phyloP scores from a whole-genome alignment of 2,888 invertebrate species.

The Dromius quadrimaculatus region DNA sequence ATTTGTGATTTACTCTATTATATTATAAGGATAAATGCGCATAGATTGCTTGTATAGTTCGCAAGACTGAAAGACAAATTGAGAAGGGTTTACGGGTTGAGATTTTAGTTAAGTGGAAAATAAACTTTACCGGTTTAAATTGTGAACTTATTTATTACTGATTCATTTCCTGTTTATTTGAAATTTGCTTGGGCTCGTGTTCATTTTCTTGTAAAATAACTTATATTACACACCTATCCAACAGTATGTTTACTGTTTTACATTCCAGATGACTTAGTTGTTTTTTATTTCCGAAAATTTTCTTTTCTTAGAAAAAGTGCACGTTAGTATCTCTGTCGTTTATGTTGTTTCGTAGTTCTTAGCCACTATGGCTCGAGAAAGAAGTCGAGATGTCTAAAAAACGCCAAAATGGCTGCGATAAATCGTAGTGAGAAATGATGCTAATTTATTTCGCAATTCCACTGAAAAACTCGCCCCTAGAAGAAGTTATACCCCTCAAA shows the following conservation, averaged over 20 bases:
- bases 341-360: not conserved
- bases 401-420: conserved; percentile 63
- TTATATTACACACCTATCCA: too few species aligned
- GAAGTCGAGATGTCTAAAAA: conserved; percentile 55
- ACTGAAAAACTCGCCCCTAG: conserved; percentile 60
- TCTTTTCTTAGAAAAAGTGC: too few species aligned
- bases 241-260: too few species aligned
- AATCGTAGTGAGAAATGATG: conserved; percentile 64
- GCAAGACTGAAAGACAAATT: conserved; percentile 27
- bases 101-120: not conserved
- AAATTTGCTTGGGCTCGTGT: too few species aligned
- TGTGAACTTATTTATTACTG: not conserved
- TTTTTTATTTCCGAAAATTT: too few species aligned
- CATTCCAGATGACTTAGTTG: too few species aligned
- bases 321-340: conserved; percentile 1
- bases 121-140: not conserved
- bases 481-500: conserved; percentile 35
- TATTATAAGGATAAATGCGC: conserved; percentile 21
- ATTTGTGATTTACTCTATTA: conserved; percentile 46
- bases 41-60: conserved; percentile 12
- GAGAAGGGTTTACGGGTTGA: not conserved
- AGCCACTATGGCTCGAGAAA: conserved; percentile 41
- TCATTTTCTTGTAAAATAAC: too few species aligned
- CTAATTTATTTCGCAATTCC: conserved; percentile 64
- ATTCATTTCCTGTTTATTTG: not conserved